Evolutionary conservation across 2,888 invertebrate species (phyloP), one percentile per base, ranked within the genome.

Genomic region (Asteroscopus sphinx): DNA sequence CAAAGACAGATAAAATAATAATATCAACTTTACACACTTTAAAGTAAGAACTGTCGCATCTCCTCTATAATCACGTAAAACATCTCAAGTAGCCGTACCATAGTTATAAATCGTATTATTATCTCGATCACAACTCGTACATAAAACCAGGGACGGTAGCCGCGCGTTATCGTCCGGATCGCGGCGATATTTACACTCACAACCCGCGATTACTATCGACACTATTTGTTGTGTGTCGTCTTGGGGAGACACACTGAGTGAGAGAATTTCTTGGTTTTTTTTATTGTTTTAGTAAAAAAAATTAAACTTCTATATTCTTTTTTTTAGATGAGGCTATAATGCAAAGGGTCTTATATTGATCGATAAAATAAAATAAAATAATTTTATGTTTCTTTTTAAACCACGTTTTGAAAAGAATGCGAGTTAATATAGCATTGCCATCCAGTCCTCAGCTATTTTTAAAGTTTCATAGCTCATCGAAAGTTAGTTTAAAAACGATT

Each of bases 191-290:
- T 82, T 82, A 82, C 83, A 79, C 77, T 76, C 75, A 58, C 68
- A 65, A 59, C 76, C 79, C 80, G 77, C 86, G 92, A 92, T 92
- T 86, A 87, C 84, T 89, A 93, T 92, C 92, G 82, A 79, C 76
- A 79, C 82, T 87, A 85, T 89, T 90, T 89, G 89, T 89, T 88
- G 77, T 63, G 77, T 70, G 83, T 86, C 83, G 77, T 82, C 76
- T 45, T 76, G 21, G 13, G 7, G 79, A 32, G 81, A 63, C 69
- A 82, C 80, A 90, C 82, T 64, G 73, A 37, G 76, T 25, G 49
- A 55, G 4, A 36, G 7, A 11, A 0, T 21, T 21, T 21, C 21
- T 21, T 28, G 8, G 1, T 28, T 28, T 28, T 28, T 9, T 28
- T 1, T 3, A 28, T 8, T 9, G 8, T 28, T 28, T 28, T 28